phyloP scores from a whole-genome alignment of 2,888 invertebrate species.

The Epinotia nisella region DNA sequence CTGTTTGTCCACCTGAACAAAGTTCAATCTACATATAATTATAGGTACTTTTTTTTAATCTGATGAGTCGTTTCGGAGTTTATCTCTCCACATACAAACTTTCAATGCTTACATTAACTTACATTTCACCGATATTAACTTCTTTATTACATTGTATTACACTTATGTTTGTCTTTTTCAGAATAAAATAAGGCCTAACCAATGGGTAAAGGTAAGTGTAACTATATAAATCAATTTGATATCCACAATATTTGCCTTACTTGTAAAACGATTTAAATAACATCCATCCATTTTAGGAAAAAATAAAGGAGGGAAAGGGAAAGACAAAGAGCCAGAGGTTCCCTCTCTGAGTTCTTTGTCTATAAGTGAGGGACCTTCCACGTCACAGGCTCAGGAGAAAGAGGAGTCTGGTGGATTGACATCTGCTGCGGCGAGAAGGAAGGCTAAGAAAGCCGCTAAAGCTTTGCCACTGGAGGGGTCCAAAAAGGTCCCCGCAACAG shows the following conservation, averaged over 20 bases:
- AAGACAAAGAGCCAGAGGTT: conserved; percentile 27
- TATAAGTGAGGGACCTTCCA: conserved; percentile 37
- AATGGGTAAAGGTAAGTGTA: conserved; percentile 14
- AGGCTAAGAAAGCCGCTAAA: conserved; percentile 41
- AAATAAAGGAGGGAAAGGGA: conserved; percentile 35
- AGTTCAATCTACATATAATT: too few species aligned
- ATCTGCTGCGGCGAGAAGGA: conserved; percentile 32
- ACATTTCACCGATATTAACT: background rate
- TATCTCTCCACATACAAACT: background rate
- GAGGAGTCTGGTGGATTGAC: conserved; percentile 18
- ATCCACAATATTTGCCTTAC: background rate
- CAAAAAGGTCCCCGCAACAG: conserved; percentile 24
- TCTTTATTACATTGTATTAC: background rate
- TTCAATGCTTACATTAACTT: background rate
- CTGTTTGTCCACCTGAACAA: too few species aligned
- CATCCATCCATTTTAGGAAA: conserved; percentile 25
- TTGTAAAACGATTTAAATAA: background rate
- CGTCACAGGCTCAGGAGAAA: conserved; percentile 30
- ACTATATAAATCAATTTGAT: background rate
- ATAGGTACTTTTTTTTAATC: too few species aligned
- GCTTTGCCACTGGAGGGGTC: conserved; percentile 36
- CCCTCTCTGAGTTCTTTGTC: conserved; percentile 30
- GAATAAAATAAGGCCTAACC: background rate
- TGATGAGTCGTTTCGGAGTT: too few species aligned
- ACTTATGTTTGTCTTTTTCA: background rate